phyloP scores from a whole-genome alignment of 2,888 invertebrate genomes.

The Myathropa florea region DNA sequence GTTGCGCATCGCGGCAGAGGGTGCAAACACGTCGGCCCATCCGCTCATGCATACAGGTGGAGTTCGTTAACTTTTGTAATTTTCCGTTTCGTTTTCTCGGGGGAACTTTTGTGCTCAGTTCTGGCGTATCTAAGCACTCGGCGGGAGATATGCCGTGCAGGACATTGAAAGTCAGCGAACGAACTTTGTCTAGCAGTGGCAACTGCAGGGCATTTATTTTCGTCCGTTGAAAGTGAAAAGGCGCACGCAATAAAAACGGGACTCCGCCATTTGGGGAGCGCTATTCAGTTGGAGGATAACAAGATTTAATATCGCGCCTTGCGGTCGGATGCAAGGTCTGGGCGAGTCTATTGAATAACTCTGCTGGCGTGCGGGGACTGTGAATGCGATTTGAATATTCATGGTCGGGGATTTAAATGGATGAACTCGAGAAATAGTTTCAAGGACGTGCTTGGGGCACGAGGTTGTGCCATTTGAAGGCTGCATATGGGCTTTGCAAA shows the following conservation, averaged over 20 bases:
- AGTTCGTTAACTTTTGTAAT: constrained; percentile 49
- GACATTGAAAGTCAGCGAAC: neutral
- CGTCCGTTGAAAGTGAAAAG: constrained; percentile 32
- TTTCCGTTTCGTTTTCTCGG: constrained; percentile 32
- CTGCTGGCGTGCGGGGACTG: constrained; percentile 5
- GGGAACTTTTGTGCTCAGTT: constrained; percentile 3
- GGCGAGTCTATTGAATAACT: constrained; percentile 3
- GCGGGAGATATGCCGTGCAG: no score
- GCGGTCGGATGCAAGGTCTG: neutral
- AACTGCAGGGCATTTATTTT: constrained; percentile 37
- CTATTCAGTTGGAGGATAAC: neutral
- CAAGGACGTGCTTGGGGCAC: constrained; percentile 26
- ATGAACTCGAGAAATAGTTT: constrained; percentile 28
- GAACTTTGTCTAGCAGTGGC: constrained; percentile 13
- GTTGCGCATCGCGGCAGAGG: constrained; percentile 1
- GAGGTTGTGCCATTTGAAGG: neutral
- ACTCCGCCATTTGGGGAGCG: neutral
- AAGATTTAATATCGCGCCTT: neutral
- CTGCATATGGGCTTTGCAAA: neutral
- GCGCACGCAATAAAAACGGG: neutral
- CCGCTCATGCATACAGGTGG: constrained; percentile 42
- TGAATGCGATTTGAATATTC: constrained; percentile 57
- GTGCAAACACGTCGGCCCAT: constrained; percentile 20
- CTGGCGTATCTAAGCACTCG: neutral
- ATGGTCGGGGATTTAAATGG: constrained; percentile 43